Conservation (phyloP, 1,140 invertebrate species). For the Wasmannia auropunctata region DNA sequence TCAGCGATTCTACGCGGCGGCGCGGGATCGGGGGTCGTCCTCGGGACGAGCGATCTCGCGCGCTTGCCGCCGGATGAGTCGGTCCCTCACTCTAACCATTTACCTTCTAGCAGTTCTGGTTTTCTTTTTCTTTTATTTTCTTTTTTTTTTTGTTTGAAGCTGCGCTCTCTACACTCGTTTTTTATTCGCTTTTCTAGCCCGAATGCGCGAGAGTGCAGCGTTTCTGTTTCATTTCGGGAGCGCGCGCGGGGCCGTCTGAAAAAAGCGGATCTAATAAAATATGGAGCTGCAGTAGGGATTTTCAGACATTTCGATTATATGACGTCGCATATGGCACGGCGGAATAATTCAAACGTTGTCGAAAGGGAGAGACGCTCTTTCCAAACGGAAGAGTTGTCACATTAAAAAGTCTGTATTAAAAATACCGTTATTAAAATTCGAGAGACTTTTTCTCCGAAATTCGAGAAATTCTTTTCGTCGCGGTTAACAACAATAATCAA, state of each 20-base stretch:
- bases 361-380: background rate
- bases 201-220: no score
- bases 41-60: slow-evolving; percentile 46
- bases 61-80: slow-evolving; percentile 21
- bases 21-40: slow-evolving; percentile 2
- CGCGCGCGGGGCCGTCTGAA: slow-evolving; percentile 1
- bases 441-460: background rate
- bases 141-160: background rate
- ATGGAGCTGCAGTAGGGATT: background rate
- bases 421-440: background rate
- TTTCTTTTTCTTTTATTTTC: background rate
- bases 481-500: background rate
- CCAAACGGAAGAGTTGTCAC: background rate
- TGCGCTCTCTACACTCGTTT: background rate
- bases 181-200: slow-evolving; percentile 62
- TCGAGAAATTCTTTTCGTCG: background rate
- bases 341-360: slow-evolving; percentile 9
- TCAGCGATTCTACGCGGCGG: slow-evolving; percentile 50
- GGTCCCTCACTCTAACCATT: slow-evolving; percentile 26
- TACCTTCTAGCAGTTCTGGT: slow-evolving; percentile 10
- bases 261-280: background rate
- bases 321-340: no score
- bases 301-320: background rate
- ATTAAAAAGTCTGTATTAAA: slow-evolving; percentile 1
- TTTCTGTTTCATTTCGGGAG: slow-evolving; percentile 26